Evolutionary conservation across 2,797 vertebrate species (phyloP), one percentile per base, ranked within the genome.

Genomic region (Anableps anableps): DNA sequence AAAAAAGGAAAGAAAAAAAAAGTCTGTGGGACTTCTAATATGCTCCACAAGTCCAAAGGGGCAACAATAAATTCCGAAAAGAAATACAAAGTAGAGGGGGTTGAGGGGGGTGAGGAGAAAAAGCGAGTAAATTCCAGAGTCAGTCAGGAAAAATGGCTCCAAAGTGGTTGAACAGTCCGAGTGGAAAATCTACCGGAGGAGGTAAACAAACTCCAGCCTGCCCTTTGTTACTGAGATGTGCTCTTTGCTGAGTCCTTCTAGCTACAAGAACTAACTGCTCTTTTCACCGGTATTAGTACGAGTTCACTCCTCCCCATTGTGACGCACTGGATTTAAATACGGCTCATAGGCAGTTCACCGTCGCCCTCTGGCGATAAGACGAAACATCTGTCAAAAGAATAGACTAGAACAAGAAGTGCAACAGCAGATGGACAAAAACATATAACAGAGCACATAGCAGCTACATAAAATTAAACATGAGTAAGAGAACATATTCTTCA

Each of bases 161-260:
- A 80, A 75, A 48, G 53, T 50, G 41, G 36, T 31, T 43, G 26
- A 78, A 74, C 79, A 80, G 84, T 92, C 75, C 29, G 80, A 48
- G 71, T 60, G 55, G 76, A 82, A 80, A 29, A 29, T 7, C 70
- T 19, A 34, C 1, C 58, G 68, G 48, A 68, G 43, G 70, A 73
- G 50, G 66, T 81, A 76, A 81, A 81, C 71, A 88, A 83, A 55
- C 75, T 85, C 64, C 79, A 43, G 74, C 23, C 53, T 43, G 62
- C 60, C 76, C 83, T 80, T 84, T 84, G 85, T 88, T 74, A 36
- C 64, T 41, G 64, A 83, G 62, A 21, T 13, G 1, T 80, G 87
- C 83, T 83, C 83, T 82, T 79, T 41, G 60, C 36, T 41, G 74
- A 45, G 51, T 66, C 62, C 1, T 68, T 31, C 55, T 0, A 43